Conservation (phyloP, 35 echinoderm and acorn worm genomes). For the Nesometra sesokonis region DNA sequence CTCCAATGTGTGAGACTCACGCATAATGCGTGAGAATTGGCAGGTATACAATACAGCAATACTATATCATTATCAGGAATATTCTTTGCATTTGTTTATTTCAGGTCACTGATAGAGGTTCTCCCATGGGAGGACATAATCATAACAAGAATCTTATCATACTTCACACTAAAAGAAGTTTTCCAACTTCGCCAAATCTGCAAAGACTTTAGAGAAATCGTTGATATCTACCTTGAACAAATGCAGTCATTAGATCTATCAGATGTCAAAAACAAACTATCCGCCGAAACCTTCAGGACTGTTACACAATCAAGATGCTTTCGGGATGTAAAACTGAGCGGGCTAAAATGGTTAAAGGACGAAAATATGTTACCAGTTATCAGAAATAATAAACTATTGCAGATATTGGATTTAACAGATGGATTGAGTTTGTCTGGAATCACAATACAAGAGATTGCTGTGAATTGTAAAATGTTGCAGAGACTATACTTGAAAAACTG, state of each 20-base stretch:
- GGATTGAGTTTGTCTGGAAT: neutral
- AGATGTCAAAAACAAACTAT: neutral
- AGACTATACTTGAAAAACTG: neutral
- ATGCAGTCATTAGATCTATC: neutral
- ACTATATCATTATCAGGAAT: too few relatives aligned
- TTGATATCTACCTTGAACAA: neutral
- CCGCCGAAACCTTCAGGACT: neutral
- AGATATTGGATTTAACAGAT: neutral
- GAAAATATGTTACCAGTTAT: neutral
- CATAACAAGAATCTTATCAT: neutral
- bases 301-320: neutral
- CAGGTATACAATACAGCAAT: too few relatives aligned
- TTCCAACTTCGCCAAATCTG: neutral
- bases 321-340: neutral
- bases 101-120: neutral
- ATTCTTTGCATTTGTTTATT: neutral
- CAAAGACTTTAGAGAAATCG: neutral
- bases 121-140: constrained; percentile 8
- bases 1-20: too few relatives aligned
- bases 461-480: neutral
- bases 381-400: neutral
- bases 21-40: too few relatives aligned
- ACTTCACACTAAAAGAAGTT: neutral
- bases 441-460: neutral
- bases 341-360: constrained; percentile 2